phyloP scores from a whole-genome alignment of 1,140 invertebrate species.

The Drepana arcuata region DNA sequence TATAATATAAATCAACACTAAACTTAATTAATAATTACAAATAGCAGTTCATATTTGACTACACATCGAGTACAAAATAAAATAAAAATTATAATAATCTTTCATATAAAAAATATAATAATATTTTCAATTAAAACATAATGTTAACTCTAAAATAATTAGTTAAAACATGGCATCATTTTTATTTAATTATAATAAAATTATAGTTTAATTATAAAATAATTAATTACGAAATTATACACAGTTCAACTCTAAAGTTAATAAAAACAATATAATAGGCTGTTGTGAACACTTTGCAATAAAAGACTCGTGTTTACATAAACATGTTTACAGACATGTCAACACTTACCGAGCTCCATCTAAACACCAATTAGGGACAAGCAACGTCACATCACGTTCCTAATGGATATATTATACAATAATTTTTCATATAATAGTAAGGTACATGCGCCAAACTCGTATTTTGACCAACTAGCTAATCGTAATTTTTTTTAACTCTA shows the following conservation, averaged over 20 bases:
- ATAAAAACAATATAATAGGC: conserved; percentile 28
- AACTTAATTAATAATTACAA: conserved; percentile 56
- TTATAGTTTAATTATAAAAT: conserved; percentile 28
- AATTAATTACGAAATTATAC: conserved; percentile 38
- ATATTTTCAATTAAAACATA: conserved; percentile 63
- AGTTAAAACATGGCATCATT: conserved; percentile 61
- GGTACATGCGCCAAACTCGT: conserved; percentile 47
- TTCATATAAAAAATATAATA: conserved; percentile 68
- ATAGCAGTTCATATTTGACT: conserved; percentile 45
- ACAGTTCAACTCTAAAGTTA: conserved; percentile 40
- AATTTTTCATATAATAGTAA: conserved; percentile 31
- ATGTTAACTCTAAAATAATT: conserved; percentile 42
- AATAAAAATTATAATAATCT: conserved; percentile 57
- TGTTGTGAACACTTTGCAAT: conserved; percentile 40
- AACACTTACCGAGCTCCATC: conserved; percentile 15
- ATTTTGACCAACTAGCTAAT: conserved; percentile 53
- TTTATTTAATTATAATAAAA: no score
- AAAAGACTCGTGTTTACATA: conserved; percentile 5
- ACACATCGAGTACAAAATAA: conserved; percentile 55
- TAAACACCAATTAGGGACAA: conserved; percentile 53
- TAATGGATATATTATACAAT: conserved; percentile 53
- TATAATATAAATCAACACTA: conserved; percentile 55
- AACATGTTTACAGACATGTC: neutral
- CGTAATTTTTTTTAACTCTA: conserved; percentile 46
- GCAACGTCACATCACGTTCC: conserved; percentile 50